Evolutionary conservation across 2,113 vertebrate species (phyloP), one percentile per base, ranked within the genome.

Genomic region (Apeltes quadracus): DNA sequence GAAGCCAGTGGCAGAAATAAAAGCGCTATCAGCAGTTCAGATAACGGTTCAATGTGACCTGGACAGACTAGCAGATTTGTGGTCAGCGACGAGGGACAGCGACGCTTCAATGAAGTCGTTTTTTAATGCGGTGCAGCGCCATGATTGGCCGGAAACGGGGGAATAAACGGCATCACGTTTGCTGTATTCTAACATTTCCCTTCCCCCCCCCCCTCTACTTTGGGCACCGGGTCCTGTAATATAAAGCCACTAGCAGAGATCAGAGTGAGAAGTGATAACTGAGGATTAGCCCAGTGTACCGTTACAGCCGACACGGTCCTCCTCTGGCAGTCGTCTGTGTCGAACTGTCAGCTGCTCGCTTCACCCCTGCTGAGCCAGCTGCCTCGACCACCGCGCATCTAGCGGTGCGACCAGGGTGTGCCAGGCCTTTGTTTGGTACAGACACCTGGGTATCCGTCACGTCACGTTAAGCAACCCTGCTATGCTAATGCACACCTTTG

Each of bases 281-380:
- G 74, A 79, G 79, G 82, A 88, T 89, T 85, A 88, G 83, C 73
- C 69, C 85, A 84, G 82, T 89, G 82, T 87, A 89, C 65, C 87
- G 59, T 87, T 85, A 77, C 88, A 80, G 78, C 69, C 57, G 72
- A 80, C 63, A 39, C 8, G 80, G 72, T 64, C 67, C 68, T 84
- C 67, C 29, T 57, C 69, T 62, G 68, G 67, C 68, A 82, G 70
- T 69, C 48, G 41, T 38, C 83, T 81, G 68, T 82, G 81, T 85
- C 78, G 75, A 90, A 86, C 83, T 82, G 84, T 32, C 18, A 6
- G 59, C 64, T 66, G 79, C 68, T 62, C 44, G 14, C 73, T 78
- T 84, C 77, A 78, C 79, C 75, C 73, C 77, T 69, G 56, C 59
- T 80, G 66, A 82, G 74, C 76, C 55, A 16, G 32, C 61, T 34